Evolutionary conservation across 2,888 invertebrate species (phyloP).

Genomic region (Ormyrus pomaceus): DNA sequence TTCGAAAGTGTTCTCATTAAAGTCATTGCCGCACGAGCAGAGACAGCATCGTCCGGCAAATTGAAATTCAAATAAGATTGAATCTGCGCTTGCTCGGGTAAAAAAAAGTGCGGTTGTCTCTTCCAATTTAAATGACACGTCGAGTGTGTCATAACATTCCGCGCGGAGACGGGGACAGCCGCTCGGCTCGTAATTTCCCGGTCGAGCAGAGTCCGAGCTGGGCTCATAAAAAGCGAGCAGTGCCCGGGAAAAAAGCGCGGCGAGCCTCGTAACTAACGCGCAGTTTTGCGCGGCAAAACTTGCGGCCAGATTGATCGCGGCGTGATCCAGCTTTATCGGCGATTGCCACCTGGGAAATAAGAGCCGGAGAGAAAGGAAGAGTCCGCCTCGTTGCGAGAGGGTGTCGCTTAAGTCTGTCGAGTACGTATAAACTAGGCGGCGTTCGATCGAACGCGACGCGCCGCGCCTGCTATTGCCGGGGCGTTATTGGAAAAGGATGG

Average conservation of each 20-base stretch:
- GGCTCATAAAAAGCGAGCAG: neutral
- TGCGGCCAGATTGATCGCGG: constrained; percentile 39
- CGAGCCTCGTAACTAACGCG: neutral
- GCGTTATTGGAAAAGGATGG: constrained; percentile 46
- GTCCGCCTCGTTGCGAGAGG: neutral
- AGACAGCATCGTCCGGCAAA: no score
- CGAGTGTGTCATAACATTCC: no score
- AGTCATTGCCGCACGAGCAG: no score
- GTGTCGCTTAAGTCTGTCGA: constrained; percentile 36
- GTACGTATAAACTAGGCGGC: constrained; percentile 30
- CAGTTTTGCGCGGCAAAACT: constrained; percentile 17
- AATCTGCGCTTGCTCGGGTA: no score
- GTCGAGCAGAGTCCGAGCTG: neutral
- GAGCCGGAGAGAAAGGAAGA: constrained; percentile 16
- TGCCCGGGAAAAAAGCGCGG: neutral
- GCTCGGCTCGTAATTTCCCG: constrained; percentile 20
- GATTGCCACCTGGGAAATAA: constrained; percentile 9
- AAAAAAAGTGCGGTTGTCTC: no score
- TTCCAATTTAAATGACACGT: no score
- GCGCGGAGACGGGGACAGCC: no score
- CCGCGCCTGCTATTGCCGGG: constrained; percentile 17
- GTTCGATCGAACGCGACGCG: constrained; percentile 16
- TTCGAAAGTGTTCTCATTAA: no score
- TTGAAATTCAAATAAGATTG: no score
- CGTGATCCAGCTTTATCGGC: constrained; percentile 47